A percentile compares a stretch with the other conserved stretches of the same genome.
Conservation (phyloP, 2,888 invertebrate species). For the Lepidochrysops patricia region DNA sequence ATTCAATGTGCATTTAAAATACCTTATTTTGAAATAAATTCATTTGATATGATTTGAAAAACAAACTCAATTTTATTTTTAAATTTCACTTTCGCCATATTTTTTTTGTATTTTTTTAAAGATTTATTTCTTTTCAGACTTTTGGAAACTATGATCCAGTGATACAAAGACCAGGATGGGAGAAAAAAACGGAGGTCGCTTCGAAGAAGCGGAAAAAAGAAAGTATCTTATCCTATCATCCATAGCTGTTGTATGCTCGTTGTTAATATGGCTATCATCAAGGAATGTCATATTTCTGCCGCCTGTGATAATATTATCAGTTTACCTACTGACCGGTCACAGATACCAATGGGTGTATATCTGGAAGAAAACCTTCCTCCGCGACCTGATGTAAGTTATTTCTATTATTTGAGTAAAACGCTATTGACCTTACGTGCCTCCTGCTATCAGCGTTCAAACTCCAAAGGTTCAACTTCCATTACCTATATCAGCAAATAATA, state of each 20-base stretch:
- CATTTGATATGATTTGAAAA: too few species aligned
- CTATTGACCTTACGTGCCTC: not conserved
- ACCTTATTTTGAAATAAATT: too few species aligned
- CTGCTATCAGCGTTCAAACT: not conserved
- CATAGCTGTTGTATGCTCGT: conserved; percentile 34
- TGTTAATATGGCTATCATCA: conserved; percentile 41
- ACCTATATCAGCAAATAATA: not conserved
- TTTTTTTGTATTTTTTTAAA: not conserved
- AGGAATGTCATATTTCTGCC: conserved; percentile 36
- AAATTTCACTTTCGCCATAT: not conserved
- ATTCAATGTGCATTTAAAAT: too few species aligned
- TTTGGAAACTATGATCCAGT: conserved; percentile 29
- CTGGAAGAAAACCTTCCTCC: conserved; percentile 53
- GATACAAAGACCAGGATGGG: conserved; percentile 51
- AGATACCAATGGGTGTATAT: conserved; percentile 68
- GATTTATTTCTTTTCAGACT: conserved; percentile 24
- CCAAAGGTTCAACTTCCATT: not conserved
- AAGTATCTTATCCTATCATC: conserved; percentile 40
- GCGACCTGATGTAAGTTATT: conserved; percentile 56
- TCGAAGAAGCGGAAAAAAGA: conserved; percentile 56
- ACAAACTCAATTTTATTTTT: too few species aligned
- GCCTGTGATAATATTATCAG: conserved; percentile 36
- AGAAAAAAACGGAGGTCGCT: conserved; percentile 54
- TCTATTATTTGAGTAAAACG: not conserved
- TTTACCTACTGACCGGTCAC: conserved; percentile 56